Percentiles rank a stretch among this genome's conserved stretches.
Conservation (phyloP, 2,797 vertebrate genomes). For the Crocidura indochinensis region DNA sequence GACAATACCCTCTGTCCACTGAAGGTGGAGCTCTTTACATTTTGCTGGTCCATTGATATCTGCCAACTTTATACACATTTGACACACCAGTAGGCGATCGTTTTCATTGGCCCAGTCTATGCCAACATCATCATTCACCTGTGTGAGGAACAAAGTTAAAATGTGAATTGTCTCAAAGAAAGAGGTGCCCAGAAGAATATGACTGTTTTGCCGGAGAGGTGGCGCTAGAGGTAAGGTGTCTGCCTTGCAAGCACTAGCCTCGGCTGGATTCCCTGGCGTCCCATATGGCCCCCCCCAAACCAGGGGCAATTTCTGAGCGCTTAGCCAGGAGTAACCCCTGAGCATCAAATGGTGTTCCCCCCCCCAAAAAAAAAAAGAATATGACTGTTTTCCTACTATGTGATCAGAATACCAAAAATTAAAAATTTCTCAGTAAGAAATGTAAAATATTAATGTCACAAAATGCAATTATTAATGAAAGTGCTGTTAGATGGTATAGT, state of each 20-base stretch:
- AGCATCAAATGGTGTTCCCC: no score
- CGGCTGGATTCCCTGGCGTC: no score
- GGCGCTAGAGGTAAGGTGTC: no score
- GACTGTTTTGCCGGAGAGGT: no score
- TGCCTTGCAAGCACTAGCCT: no score
- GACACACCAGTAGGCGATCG: slow-evolving; percentile 97
- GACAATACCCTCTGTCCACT: slow-evolving; percentile 99
- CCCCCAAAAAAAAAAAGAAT: neutral
- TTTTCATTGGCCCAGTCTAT: slow-evolving; percentile 99
- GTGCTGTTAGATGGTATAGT: neutral
- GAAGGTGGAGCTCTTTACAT: slow-evolving; percentile 96
- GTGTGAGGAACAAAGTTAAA: slow-evolving; percentile 44
- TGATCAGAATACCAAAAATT: slow-evolving; percentile 2
- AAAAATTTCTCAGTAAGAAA: slow-evolving; percentile 3
- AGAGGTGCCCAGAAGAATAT: slow-evolving; percentile 41
- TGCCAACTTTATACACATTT: slow-evolving; percentile 99
- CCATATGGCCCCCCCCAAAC: no score
- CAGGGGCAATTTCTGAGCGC: no score
- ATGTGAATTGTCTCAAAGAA: slow-evolving; percentile 21
- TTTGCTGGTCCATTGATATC: slow-evolving; percentile 99
- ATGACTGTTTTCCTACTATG: neutral
- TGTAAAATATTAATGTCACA: slow-evolving; percentile 20
- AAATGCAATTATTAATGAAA: no score
- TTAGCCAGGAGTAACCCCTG: no score
- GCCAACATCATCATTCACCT: slow-evolving; percentile 98